A percentile compares a stretch with the other conserved stretches of the same genome.
phyloP scores from a whole-genome alignment of 2,113 vertebrate species.

The Apistogramma diplotaenia region DNA sequence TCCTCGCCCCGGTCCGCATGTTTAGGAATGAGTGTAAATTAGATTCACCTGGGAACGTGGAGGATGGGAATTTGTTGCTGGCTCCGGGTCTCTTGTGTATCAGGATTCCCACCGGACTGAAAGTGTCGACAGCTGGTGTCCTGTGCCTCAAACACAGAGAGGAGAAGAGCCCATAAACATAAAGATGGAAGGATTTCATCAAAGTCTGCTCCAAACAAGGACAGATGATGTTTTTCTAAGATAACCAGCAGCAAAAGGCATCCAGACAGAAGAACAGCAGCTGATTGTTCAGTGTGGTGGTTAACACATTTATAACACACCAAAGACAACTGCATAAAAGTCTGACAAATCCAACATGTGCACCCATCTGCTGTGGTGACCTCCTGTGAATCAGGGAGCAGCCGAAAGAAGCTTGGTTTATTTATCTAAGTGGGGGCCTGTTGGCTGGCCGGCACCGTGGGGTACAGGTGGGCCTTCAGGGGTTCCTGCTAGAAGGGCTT shows the following conservation, averaged over 20 bases:
- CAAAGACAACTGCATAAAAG: neutral
- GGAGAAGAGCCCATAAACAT: constrained; percentile 38
- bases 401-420: neutral
- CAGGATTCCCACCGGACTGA: constrained; percentile 11
- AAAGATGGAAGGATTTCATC: constrained; percentile 18
- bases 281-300: neutral
- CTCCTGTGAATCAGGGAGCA: neutral
- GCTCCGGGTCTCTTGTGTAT: neutral
- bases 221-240: neutral
- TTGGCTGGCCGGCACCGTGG: neutral
- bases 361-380: neutral
- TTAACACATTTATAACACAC: neutral
- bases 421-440: neutral
- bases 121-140: constrained; percentile 48
- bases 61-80: neutral
- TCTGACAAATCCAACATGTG: too few relatives aligned
- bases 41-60: constrained; percentile 32
- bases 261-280: neutral
- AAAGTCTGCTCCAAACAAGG: constrained; percentile 4
- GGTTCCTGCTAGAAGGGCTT: neutral
- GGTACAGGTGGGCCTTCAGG: neutral
- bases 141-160: constrained; percentile 10
- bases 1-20: constrained; percentile 1
- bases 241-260: neutral
- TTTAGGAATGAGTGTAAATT: constrained; percentile 29